These are phyloP conservation scores for Apis florea DNA, from an alignment of 1,140 invertebrate species.

Conservation along the genomic window DNA sequence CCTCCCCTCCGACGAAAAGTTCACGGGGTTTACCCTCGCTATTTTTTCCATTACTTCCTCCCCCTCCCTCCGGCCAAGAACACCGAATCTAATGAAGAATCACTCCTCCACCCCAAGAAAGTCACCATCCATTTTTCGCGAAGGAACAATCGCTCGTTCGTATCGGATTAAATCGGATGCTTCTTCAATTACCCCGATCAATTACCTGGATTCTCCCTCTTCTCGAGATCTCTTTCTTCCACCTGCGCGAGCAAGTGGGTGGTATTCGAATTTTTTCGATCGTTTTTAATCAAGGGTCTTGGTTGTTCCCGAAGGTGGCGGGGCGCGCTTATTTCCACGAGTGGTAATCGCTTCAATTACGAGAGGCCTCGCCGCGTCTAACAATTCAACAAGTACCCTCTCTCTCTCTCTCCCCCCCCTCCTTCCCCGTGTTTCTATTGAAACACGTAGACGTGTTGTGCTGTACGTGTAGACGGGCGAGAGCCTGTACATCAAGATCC, in stretches of 20 bases:
- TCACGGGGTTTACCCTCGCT: slow-evolving; percentile 15
- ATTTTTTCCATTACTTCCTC: slow-evolving; percentile 36
- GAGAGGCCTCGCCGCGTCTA: neutral
- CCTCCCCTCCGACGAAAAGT: slow-evolving; percentile 49
- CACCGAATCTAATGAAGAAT: slow-evolving; percentile 43
- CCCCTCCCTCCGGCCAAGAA: neutral
- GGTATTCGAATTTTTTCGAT: too few relatives aligned
- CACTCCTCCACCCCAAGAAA: slow-evolving; percentile 10
- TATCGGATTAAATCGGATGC: slow-evolving; percentile 3
- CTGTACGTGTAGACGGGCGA: neutral
- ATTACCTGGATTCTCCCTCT: too few relatives aligned
- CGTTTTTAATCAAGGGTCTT: too few relatives aligned
- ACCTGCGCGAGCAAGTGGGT: too few relatives aligned
- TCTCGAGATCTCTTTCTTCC: too few relatives aligned
- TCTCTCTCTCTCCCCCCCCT: too few relatives aligned
- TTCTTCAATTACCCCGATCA: too few relatives aligned
- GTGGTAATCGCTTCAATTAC: slow-evolving; percentile 20
- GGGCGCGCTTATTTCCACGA: neutral
- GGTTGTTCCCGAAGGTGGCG: too few relatives aligned
- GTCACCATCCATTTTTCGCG: slow-evolving; percentile 21
- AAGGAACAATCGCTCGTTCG: slow-evolving; percentile 1
- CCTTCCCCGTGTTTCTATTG: neutral
- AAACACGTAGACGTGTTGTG: neutral
- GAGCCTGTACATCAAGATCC: neutral
- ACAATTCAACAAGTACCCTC: slow-evolving; percentile 26